phyloP scores from a whole-genome alignment of 2,113 vertebrate genomes.

The Recurvirostra avosetta region DNA sequence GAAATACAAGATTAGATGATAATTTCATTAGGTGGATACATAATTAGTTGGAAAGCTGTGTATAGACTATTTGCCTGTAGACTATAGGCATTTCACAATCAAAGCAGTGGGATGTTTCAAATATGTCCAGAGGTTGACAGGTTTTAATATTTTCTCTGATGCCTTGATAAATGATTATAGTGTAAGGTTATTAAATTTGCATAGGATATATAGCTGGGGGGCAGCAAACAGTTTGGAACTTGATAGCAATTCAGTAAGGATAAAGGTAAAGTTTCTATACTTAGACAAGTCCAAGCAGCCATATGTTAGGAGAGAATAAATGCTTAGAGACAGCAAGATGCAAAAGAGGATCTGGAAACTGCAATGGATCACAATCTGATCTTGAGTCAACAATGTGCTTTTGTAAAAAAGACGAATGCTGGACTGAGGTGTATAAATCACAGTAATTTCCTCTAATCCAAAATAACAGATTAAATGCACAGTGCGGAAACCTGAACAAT shows the following conservation, averaged over 20 bases:
- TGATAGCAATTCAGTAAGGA: not conserved
- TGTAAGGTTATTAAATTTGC: not conserved
- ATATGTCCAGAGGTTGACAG: not conserved
- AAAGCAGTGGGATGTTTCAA: not conserved
- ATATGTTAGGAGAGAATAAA: not conserved
- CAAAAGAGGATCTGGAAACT: not conserved
- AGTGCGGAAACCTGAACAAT: not conserved
- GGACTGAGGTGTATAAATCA: not conserved
- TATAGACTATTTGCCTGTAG: not conserved
- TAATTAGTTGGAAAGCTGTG: not conserved
- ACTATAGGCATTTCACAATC: not conserved
- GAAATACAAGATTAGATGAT: not conserved
- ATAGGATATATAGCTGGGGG: not conserved
- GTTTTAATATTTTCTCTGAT: not conserved
- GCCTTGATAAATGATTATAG: not conserved
- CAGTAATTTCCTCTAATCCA: not conserved
- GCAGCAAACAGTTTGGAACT: not conserved
- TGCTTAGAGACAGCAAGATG: not conserved
- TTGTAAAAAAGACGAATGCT: not conserved
- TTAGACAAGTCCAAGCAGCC: not conserved
- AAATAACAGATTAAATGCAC: not conserved
- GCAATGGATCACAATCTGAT: not conserved
- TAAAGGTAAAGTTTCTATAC: not conserved
- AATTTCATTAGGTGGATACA: not conserved
- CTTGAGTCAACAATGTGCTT: not conserved